These are phyloP conservation scores for Hozukius guyotensis DNA, from an alignment of 2,797 vertebrate species.

Conservation along the genomic window DNA sequence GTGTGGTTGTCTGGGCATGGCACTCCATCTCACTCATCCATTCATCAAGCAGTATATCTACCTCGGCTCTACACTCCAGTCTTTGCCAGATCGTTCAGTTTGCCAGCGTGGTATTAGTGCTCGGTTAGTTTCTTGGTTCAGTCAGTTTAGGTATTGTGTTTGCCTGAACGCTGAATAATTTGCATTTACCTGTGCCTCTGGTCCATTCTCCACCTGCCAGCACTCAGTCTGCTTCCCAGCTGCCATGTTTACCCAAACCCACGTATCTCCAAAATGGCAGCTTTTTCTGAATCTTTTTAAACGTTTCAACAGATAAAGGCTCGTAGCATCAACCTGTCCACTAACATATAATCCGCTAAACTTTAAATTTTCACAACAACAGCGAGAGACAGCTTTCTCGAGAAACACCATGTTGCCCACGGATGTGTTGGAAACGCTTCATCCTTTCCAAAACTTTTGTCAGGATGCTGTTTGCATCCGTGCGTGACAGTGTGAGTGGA, in stretches of 20 bases:
- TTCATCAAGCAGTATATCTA: neutral
- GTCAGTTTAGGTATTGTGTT: neutral
- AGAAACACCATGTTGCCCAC: neutral
- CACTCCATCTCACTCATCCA: too few relatives aligned
- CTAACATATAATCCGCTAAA: neutral
- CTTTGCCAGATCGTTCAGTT: neutral
- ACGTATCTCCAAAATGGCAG: neutral
- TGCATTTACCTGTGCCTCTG: too few relatives aligned
- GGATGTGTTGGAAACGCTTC: constrained; percentile 10
- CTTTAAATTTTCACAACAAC: neutral
- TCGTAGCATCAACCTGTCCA: neutral
- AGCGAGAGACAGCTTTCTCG: neutral
- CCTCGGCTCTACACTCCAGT: neutral
- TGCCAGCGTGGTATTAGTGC: neutral
- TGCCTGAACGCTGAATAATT: neutral
- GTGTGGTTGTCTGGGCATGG: accelerated
- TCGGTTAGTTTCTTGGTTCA: neutral
- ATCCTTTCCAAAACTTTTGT: constrained; percentile 1
- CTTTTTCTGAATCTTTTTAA: neutral
- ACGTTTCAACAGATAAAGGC: neutral
- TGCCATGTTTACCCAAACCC: too few relatives aligned
- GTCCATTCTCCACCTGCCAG: too few relatives aligned
- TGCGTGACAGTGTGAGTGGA: constrained; percentile 33
- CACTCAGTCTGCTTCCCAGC: too few relatives aligned
- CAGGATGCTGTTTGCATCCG: neutral